Evolutionary conservation across 2,888 invertebrate species (phyloP), one percentile per base, ranked within the genome.

Genomic region (Sminthurides aquaticus): DNA sequence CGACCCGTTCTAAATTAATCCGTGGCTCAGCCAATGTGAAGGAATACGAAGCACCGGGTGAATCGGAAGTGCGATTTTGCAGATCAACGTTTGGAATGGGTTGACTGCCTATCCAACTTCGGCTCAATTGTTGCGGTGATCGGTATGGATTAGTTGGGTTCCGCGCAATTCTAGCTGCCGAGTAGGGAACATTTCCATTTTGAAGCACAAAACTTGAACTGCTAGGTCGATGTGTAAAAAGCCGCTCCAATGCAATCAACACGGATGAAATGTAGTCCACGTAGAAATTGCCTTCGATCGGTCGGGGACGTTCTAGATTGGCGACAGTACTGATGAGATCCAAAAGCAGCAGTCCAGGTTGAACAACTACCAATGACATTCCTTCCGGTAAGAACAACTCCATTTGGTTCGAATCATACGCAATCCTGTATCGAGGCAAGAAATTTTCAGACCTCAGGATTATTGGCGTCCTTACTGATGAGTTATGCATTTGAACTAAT

Each of bases 321-420:
- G 64, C 61, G n/a, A 68, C 59, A 11, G 67, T 67, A 22, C 68
- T 71, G 0, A 72, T 66, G 25, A 70, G 70, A 59, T 71, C 72
- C 18, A 74, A 57, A 43, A 74, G 49, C 1, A 67, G 64, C 29
- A 72, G 62, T n/a, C 74, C 74, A 18, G 72, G 69, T 49, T 74
- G 74, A 27, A 70, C 65, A n/a, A 69, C 65, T 26, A 54, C 52
- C 18, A 65, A 22, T 1, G 27, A 56, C 11, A 24, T 8, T 43
- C 60, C 60, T 28, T 56, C 29, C 15, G 49, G 52, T 1, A 69
- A 27, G 25, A 49, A 48, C 28, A 69, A 58, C 15, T 56, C 56
- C 25, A 64, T 29, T 49, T 56, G 59, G 20, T 52, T 55, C 3
- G 67, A 20, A 48, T 66, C 62, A 49, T 60, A 69, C 1, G 29